Percentiles rank a stretch among this genome's conserved stretches.
Evolutionary conservation across 1,140 invertebrate genomes (phyloP).

Genomic region (Zaprionus nigranus): DNA sequence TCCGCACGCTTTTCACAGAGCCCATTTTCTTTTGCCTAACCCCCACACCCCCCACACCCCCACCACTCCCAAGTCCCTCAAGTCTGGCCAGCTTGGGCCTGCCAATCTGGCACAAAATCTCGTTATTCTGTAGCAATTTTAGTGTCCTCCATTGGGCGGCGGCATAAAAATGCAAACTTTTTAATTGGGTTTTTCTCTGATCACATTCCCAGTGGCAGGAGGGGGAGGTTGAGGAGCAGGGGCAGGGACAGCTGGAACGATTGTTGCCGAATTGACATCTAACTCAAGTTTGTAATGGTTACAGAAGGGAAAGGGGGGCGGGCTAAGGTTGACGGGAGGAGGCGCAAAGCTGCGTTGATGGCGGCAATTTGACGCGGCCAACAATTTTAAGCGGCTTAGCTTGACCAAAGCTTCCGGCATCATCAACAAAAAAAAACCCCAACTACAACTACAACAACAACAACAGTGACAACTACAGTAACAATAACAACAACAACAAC

Average conservation of each 20-base stretch:
- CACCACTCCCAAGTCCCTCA: not conserved
- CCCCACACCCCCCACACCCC: not conserved
- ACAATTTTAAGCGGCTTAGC: slow-evolving; percentile 78
- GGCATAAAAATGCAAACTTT: slow-evolving; percentile 82
- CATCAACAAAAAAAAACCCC: slow-evolving; percentile 5
- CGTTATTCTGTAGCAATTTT: slow-evolving; percentile 57
- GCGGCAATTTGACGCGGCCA: slow-evolving; percentile 71
- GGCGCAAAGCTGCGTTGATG: slow-evolving; percentile 72
- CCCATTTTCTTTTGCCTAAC: slow-evolving; percentile 27
- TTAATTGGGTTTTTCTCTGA: slow-evolving; percentile 79
- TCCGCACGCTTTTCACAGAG: slow-evolving; percentile 61
- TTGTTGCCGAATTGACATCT: slow-evolving; percentile 48
- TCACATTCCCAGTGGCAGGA: slow-evolving; percentile 47
- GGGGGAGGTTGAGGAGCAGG: not conserved
- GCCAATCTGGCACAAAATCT: slow-evolving; percentile 50
- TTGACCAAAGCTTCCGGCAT: slow-evolving; percentile 66
- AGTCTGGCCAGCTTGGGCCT: not conserved
- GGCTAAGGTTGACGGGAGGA: not conserved
- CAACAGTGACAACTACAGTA: slow-evolving; percentile 2
- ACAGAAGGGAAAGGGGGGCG: no score
- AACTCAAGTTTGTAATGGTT: slow-evolving; percentile 29
- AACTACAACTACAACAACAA: slow-evolving; percentile 14
- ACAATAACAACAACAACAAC: slow-evolving; percentile 21
- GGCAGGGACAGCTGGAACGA: not conserved
- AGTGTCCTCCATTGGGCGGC: slow-evolving; percentile 36